phyloP scores from a whole-genome alignment of 2,113 vertebrate genomes.

The Strigops habroptila region DNA sequence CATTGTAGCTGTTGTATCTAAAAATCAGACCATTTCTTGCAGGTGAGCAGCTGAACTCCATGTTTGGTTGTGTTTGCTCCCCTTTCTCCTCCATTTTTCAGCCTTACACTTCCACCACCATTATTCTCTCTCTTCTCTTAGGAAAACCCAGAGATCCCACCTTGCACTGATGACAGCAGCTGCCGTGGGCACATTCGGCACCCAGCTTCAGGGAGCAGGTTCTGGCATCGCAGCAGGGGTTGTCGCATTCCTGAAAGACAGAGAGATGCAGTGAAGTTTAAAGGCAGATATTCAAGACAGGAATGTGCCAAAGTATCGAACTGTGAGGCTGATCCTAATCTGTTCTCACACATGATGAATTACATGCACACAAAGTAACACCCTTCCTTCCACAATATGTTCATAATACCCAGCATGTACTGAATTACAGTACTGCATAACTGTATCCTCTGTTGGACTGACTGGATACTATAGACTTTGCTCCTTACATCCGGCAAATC shows the following conservation, averaged over 20 bases:
- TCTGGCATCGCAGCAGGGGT: conserved; percentile 90
- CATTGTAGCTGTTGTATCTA: not conserved
- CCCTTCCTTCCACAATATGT: not conserved
- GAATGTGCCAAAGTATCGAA: not conserved
- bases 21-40: not conserved
- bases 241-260: conserved; percentile 85
- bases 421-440: not conserved
- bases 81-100: not conserved
- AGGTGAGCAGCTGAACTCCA: not conserved
- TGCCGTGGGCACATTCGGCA: conserved; percentile 90
- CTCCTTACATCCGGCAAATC: not conserved
- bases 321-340: not conserved
- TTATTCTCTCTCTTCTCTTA: not conserved
- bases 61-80: not conserved
- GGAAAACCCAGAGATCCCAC: conserved; percentile 55
- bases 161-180: conserved; percentile 94
- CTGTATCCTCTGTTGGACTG: not conserved
- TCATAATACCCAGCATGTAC: not conserved
- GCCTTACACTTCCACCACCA: not conserved
- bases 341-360: not conserved
- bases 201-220: conserved; percentile 88
- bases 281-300: not conserved
- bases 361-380: not conserved
- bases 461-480: not conserved
- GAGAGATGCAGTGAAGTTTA: not conserved